A percentile compares a stretch with the other conserved stretches of the same genome.
Evolutionary conservation across 2,113 vertebrate species (phyloP).

Genomic region (Corvus moneduloides): DNA sequence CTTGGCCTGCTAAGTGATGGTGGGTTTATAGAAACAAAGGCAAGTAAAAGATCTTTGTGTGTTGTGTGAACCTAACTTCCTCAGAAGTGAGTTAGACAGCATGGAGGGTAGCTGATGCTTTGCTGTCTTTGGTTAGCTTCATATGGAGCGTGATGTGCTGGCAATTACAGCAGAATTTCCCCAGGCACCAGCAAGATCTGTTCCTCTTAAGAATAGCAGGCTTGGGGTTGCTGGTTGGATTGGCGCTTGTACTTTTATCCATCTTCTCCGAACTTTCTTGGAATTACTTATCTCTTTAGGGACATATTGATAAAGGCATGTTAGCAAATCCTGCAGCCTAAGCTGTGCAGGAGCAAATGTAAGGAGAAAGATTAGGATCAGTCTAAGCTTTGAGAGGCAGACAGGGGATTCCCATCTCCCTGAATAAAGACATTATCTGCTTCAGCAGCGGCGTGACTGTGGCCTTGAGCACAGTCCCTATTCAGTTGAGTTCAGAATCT

Average conservation of each 20-base stretch:
- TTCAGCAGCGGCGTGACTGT: not conserved
- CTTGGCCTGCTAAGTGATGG: not conserved
- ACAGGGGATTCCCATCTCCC: not conserved
- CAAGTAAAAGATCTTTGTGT: not conserved
- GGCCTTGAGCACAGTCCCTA: not conserved
- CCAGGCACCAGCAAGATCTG: not conserved
- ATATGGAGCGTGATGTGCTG: not conserved
- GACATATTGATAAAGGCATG: not conserved
- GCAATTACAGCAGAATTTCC: not conserved
- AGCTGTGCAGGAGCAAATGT: not conserved
- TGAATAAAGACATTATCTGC: not conserved
- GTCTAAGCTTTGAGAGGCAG: not conserved
- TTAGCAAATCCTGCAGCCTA: not conserved
- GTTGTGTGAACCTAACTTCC: not conserved
- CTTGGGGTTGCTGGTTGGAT: not conserved
- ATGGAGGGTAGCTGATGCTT: not conserved
- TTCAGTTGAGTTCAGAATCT: not conserved
- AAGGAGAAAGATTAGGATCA: not conserved
- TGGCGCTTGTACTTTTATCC: not conserved
- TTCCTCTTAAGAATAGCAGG: not conserved
- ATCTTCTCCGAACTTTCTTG: not conserved
- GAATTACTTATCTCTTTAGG: not conserved
- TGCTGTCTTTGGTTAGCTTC: not conserved
- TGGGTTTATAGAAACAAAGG: not conserved
- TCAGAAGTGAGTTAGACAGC: not conserved